A percentile compares a stretch with the other conserved stretches of the same genome.
Evolutionary conservation across 1,140 invertebrate genomes (phyloP).

Genomic region (Drosophila persimilis): DNA sequence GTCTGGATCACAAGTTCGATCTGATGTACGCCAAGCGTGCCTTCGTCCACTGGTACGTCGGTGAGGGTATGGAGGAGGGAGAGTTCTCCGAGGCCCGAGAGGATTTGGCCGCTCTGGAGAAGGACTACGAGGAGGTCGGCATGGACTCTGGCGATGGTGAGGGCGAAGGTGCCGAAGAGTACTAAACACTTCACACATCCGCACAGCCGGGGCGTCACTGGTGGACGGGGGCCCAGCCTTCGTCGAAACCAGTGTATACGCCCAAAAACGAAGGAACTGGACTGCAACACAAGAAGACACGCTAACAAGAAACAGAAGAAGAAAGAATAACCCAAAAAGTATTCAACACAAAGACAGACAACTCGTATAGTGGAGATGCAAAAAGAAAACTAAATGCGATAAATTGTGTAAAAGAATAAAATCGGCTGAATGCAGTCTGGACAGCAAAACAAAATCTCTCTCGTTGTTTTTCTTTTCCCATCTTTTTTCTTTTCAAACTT

Average conservation of each 20-base stretch:
- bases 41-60: constrained; percentile 94
- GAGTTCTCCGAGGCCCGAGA: constrained; percentile 94
- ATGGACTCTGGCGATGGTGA: constrained; percentile 90
- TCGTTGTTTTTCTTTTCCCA: constrained; percentile 24
- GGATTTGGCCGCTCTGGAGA: constrained; percentile 92
- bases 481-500: constrained; percentile 17
- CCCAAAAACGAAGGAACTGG: constrained; percentile 30
- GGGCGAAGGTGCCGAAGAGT: constrained; percentile 89
- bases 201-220: constrained; percentile 48
- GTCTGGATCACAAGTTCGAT: constrained; percentile 92
- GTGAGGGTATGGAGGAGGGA: constrained; percentile 94
- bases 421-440: constrained; percentile 59
- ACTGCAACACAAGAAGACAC: constrained; percentile 9
- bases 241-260: constrained; percentile 66
- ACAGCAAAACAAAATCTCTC: constrained; percentile 34
- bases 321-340: constrained; percentile 44
- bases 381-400: constrained; percentile 36
- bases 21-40: constrained; percentile 93
- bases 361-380: constrained; percentile 10
- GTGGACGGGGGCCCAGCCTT: constrained; percentile 30
- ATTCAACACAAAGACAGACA: constrained; percentile 45
- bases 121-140: constrained; percentile 93
- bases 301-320: constrained; percentile 13
- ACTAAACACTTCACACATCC: constrained; percentile 82
- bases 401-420: constrained; percentile 66